phyloP scores from a whole-genome alignment of 64 coral and sea anemone species.

The Stylophora pistillata region DNA sequence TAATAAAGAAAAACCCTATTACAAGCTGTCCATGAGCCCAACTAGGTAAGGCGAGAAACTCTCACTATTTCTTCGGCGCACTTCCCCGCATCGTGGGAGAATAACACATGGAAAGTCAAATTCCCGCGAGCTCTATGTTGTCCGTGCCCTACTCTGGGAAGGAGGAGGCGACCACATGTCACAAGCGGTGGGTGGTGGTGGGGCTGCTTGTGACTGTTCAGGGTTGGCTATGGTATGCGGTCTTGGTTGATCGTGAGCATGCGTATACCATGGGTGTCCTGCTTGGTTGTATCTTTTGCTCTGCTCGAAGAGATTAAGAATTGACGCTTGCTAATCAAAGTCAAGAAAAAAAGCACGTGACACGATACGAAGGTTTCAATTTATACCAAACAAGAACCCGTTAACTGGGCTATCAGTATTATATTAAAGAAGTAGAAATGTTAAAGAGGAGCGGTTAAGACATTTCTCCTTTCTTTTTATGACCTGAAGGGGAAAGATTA shows the following conservation, averaged over 20 bases:
- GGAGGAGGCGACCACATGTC: constrained; percentile 35
- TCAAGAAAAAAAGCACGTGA: constrained; percentile 13
- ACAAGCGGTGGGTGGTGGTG: constrained; percentile 58
- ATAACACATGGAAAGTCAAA: background rate
- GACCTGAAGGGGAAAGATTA: no score
- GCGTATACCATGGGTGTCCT: background rate
- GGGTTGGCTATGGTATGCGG: constrained; percentile 34
- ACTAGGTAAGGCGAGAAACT: no score
- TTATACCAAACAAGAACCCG: no score
- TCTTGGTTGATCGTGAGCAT: constrained; percentile 1
- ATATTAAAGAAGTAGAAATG: no score
- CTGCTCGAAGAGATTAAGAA: constrained; percentile 61
- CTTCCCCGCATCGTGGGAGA: background rate
- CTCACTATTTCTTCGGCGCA: background rate
- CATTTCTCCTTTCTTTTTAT: no score
- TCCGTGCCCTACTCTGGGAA: constrained; percentile 42
- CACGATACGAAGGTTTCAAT: background rate
- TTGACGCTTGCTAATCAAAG: constrained; percentile 50
- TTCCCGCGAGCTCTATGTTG: constrained; percentile 26
- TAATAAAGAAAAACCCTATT: no score
- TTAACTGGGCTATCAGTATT: no score
- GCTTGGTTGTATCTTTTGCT: constrained; percentile 35
- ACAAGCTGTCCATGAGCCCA: no score
- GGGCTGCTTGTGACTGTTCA: constrained; percentile 9
- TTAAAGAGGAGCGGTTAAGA: no score